These are phyloP conservation scores for Sebastes glaucus DNA, from an alignment of 2,797 vertebrate genomes.

Conservation along the genomic window DNA sequence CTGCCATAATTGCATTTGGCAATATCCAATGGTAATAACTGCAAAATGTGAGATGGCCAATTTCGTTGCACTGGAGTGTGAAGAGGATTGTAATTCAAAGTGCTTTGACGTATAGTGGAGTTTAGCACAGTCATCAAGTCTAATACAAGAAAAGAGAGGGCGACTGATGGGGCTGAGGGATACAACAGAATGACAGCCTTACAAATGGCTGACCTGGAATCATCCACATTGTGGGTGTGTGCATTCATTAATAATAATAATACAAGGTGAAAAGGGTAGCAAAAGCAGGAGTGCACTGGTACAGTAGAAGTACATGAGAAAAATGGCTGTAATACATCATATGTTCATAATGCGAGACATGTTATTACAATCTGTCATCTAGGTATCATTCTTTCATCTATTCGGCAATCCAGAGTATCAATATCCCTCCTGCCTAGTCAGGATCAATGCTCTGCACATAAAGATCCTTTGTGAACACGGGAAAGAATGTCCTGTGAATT, in stretches of 20 bases:
- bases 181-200: slow-evolving; percentile 11
- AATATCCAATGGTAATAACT: slow-evolving; percentile 64
- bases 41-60: slow-evolving; percentile 59
- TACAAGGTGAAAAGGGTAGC: not conserved
- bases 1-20: slow-evolving; percentile 68
- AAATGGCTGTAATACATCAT: not conserved
- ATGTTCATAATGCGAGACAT: slow-evolving; percentile 3
- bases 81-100: slow-evolving; percentile 66
- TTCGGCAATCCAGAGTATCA: not conserved
- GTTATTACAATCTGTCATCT: not conserved
- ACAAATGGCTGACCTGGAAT: slow-evolving; percentile 21
- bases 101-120: slow-evolving; percentile 43
- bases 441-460: slow-evolving; percentile 17
- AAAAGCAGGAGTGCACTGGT: not conserved
- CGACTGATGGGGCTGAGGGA: slow-evolving; percentile 7
- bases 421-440: slow-evolving; percentile 10
- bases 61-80: slow-evolving; percentile 71
- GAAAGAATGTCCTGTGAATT: slow-evolving; percentile 23
- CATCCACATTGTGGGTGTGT: slow-evolving; percentile 14
- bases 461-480: slow-evolving; percentile 20
- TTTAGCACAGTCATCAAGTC: slow-evolving; percentile 60
- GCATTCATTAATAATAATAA: slow-evolving; percentile 28
- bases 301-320: not conserved
- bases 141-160: slow-evolving; percentile 22
- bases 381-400: not conserved